Percentiles rank a stretch among this genome's conserved stretches.
Conservation (phyloP, 2,113 vertebrate species). For the Cyanoramphus novaezelandiae region DNA sequence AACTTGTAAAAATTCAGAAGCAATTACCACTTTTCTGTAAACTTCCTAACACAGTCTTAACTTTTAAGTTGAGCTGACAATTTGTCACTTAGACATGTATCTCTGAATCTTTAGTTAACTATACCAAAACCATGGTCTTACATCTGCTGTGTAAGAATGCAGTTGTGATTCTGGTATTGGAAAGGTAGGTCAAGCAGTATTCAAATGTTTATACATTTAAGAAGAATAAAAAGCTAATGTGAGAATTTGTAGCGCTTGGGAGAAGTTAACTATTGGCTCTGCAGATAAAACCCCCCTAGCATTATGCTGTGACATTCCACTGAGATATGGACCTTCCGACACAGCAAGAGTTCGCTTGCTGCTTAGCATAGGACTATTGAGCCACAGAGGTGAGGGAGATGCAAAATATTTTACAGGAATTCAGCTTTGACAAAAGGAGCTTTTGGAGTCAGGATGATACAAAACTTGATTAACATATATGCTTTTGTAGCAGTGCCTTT, state of each 20-base stretch:
- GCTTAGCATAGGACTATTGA: not conserved
- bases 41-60: not conserved
- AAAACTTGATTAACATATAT: not conserved
- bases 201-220: not conserved
- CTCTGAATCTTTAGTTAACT: not conserved
- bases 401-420: not conserved
- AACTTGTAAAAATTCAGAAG: not conserved
- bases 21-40: not conserved
- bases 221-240: not conserved
- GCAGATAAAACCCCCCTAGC: not conserved
- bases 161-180: not conserved
- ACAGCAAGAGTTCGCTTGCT: not conserved
- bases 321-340: not conserved
- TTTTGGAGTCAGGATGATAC: not conserved
- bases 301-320: not conserved
- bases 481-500: not conserved
- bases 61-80: not conserved
- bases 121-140: not conserved
- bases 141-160: not conserved
- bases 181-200: not conserved
- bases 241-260: not conserved
- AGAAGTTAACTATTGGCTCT: not conserved
- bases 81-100: fast-evolving
- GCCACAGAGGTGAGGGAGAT: not conserved
- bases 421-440: not conserved